Evolutionary conservation across 2,888 invertebrate genomes (phyloP), one percentile per base, ranked within the genome.

Genomic region (Drosophila infuscata): DNA sequence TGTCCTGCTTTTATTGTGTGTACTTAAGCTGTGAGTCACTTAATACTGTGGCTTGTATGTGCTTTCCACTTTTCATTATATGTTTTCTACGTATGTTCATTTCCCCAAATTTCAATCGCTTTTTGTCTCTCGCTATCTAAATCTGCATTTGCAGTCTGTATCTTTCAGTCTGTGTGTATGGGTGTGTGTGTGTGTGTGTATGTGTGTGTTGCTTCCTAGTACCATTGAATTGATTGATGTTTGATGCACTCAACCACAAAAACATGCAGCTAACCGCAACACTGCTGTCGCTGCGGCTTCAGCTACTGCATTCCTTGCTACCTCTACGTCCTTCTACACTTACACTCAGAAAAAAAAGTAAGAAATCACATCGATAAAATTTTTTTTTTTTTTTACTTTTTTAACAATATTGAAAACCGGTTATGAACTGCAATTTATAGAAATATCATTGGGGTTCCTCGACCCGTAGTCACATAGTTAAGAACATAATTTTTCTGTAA

Each of bases 181-280:
- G 15, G 32, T 57, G 36, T 67, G 46, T 51, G 49, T 41, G 57
- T 57, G 58, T 68, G 65, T 64, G 52, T 48, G 52, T 48, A 57
- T 63, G 46, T 33, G 62, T 69, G 71, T 69, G 75, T 70, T 74
- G 71, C 71, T 74, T 74, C 70, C 72, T 74, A 86, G 86, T 83
- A 83, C 75, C 90, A 88, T 85, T 88, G 86, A 89, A 85, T 89
- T 86, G 86, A 86, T 86, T 86, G 86, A 86, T 86, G 90, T 89
- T 88, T 86, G 90, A 81, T 90, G 88, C 84, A 84, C 89, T 89
- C 83, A 89, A 85, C 83, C 83, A 80, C 86, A 82, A 82, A 82
- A 83, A 82, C 88, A 89, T 85, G 86, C 86, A 86, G 75, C 76
- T 79, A 83, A 83, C 88, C 86, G 74, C 90, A 88, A 70, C 88